These are phyloP conservation scores for Apogon talboti DNA, from an alignment of 2,797 vertebrate genomes.

Conservation along the genomic window DNA sequence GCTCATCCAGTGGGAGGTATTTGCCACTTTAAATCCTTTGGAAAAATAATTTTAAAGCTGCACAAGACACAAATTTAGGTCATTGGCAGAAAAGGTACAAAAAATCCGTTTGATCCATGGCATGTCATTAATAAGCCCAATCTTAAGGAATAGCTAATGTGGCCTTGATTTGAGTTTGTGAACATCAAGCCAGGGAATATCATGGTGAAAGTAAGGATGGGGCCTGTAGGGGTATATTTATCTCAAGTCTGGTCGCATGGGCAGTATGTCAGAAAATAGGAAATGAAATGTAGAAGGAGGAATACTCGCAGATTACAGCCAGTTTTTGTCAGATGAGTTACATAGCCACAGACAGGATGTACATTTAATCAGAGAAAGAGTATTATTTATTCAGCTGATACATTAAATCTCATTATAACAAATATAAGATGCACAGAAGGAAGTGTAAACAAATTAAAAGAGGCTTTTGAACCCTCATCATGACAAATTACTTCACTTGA, in stretches of 20 bases:
- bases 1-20: conserved; percentile 67
- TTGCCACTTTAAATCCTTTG: conserved; percentile 57
- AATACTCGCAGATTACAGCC: conserved; percentile 11
- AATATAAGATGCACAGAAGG: neutral
- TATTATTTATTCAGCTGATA: too few relatives aligned
- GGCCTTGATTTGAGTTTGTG: conserved; percentile 79
- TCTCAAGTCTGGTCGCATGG: conserved; percentile 33
- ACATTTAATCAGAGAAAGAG: too few relatives aligned
- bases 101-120: conserved; percentile 69
- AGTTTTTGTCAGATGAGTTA: conserved; percentile 1
- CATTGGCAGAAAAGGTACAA: conserved; percentile 76
- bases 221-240: conserved; percentile 46
- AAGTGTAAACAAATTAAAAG: neutral
- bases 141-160: conserved; percentile 85
- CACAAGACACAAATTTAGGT: conserved; percentile 79
- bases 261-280: conserved; percentile 31
- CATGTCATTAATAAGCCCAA: conserved; percentile 75
- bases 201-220: conserved; percentile 65
- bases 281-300: conserved; percentile 21
- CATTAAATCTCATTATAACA: too few relatives aligned
- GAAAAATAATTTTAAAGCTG: conserved; percentile 64
- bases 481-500: neutral
- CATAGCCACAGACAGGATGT: neutral
- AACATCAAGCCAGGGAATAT: conserved; percentile 78
- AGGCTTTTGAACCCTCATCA: neutral